Evolutionary conservation across 2,113 vertebrate genomes (phyloP).

Genomic region (Narcine bancroftii): DNA sequence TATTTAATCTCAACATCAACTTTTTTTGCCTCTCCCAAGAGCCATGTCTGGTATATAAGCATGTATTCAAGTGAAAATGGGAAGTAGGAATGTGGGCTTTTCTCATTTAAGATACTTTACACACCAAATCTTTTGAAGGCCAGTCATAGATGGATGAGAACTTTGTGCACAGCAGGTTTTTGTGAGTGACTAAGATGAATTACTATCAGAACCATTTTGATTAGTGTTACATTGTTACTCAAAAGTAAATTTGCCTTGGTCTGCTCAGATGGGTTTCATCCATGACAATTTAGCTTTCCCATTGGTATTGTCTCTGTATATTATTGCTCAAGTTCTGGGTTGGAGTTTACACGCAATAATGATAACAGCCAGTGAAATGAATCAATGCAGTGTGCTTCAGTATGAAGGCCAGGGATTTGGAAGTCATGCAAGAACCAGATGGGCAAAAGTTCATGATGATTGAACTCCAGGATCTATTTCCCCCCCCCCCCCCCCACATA

Average conservation of each 20-base stretch:
- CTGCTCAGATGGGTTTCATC: neutral
- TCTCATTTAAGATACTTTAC: neutral
- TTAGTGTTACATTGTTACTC: too few species aligned
- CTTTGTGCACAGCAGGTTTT: neutral
- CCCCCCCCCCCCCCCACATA: too few species aligned
- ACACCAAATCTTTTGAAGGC: neutral
- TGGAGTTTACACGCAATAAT: neutral
- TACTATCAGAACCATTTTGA: neutral
- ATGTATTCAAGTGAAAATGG: neutral
- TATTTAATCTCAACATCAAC: neutral
- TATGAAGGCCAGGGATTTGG: neutral
- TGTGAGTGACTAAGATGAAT: neutral
- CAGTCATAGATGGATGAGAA: neutral
- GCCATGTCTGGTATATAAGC: neutral
- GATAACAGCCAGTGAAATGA: neutral
- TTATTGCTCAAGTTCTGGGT: neutral
- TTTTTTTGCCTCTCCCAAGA: neutral
- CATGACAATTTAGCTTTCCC: neutral
- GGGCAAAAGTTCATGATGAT: slow-evolving; percentile 4
- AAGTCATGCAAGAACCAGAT: slow-evolving; percentile 4
- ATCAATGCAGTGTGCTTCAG: neutral
- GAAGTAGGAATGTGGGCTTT: neutral
- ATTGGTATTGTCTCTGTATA: neutral
- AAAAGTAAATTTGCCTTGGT: neutral
- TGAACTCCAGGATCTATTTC: slow-evolving; percentile 4